phyloP scores from a whole-genome alignment of 2,888 invertebrate genomes.

The Choristoneura rosaceana region DNA sequence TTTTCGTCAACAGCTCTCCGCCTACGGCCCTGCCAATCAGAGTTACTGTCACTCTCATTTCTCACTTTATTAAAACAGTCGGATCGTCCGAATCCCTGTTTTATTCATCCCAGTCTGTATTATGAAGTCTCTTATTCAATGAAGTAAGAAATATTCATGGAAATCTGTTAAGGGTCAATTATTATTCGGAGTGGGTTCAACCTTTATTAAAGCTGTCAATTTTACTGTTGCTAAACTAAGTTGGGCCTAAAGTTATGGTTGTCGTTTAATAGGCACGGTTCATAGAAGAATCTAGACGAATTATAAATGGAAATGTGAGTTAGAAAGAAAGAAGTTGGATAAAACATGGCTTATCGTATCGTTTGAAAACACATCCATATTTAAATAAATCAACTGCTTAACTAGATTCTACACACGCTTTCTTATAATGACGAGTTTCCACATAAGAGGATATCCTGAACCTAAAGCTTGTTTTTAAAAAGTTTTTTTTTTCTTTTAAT shows the following conservation, averaged over 20 bases:
- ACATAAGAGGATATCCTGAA: too few relatives aligned
- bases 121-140: conserved; percentile 33
- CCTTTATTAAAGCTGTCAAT: conserved; percentile 15
- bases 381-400: too few relatives aligned
- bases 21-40: conserved; percentile 13
- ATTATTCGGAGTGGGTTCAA: conserved; percentile 27
- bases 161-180: conserved; percentile 28
- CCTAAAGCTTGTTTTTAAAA: too few relatives aligned
- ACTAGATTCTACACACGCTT: too few relatives aligned
- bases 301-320: not conserved
- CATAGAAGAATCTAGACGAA: too few relatives aligned
- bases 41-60: conserved; percentile 37
- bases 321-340: too few relatives aligned
- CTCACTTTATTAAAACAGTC: conserved; percentile 39
- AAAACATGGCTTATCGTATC: too few relatives aligned
- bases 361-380: too few relatives aligned
- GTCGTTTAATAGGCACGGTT: not conserved
- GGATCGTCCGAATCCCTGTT: conserved; percentile 29
- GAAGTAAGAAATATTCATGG: conserved; percentile 35
- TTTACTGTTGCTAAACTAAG: not conserved
- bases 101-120: conserved; percentile 34
- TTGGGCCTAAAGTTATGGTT: not conserved
- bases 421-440: too few relatives aligned
- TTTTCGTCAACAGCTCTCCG: conserved; percentile 10
- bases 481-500: too few relatives aligned